Evolutionary conservation across 2,888 invertebrate genomes (phyloP), one percentile per base, ranked within the genome.

Genomic region (Polyommatus iphigenia): DNA sequence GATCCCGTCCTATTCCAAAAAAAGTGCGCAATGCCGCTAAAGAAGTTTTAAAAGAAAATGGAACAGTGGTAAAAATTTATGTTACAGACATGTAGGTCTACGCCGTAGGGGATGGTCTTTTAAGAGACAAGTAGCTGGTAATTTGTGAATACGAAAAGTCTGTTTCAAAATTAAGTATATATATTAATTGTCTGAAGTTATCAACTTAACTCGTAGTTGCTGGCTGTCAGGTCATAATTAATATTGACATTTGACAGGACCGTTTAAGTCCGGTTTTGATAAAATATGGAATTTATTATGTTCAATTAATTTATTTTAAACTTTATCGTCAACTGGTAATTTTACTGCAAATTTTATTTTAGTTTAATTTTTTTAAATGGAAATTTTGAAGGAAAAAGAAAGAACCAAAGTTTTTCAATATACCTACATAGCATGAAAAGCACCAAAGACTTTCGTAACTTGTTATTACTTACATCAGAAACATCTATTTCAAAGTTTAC

Each of bases 231-330:
- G 15, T 67, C 46, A 46, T 73, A 20, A 73, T 73, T 46, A 73
- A 73, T 73, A 73, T 41, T 73, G 73, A 46, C 73, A 73, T 73
- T 73, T 73, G 72, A 73, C 73, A 73, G 46, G 24, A 73, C 41
- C 46, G 46, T 73, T 46, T 73, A 73, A 73, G 46, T 73, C 73
- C 46, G 73, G 73, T 73, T 73, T 41, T 46, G 46, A 73, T 73
- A 46, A 46, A 73, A 73, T 73, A 73, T 41, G 73, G 46, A 41
- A 73, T 73, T 73, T 67, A 67, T 67, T 62, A 62, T 62, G 3
- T 62, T 24, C 13, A 62, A 62, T 24, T 24, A 29, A 73, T 73
- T 46, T 46, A 73, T 24, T 10, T 46, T 41, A 24, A 73, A 73
- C 73, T 46, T n/a, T 24, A 20, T 46, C 24, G 46, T 73, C 4